Evolutionary conservation across 92 coral and sea anemone genomes (phyloP).

Genomic region (Porites cylindrica): DNA sequence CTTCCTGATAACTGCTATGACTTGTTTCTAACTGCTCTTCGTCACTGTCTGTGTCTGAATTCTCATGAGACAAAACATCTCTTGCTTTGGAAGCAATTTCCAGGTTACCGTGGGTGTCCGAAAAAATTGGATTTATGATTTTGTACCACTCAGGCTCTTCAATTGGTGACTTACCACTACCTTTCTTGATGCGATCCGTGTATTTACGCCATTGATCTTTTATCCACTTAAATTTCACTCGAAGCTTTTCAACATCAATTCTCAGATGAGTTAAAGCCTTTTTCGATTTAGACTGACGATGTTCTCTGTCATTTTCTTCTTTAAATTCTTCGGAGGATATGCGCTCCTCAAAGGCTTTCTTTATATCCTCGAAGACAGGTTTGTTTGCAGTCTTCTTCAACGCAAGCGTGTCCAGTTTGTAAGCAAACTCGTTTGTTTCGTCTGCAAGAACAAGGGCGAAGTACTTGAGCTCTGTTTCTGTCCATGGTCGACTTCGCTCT

Average conservation of each 20-base stretch:
- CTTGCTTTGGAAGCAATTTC: conserved; percentile 57
- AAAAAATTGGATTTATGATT: conserved; percentile 55
- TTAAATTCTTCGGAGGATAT: conserved; percentile 45
- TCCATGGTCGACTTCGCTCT: conserved; percentile 54
- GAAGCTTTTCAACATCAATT: conserved; percentile 35
- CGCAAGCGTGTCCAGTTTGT: conserved; percentile 56
- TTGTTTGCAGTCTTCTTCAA: conserved; percentile 50
- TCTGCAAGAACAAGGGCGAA: conserved; percentile 49
- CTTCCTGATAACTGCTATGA: conserved; percentile 28
- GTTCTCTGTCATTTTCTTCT: conserved; percentile 39
- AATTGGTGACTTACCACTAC: conserved; percentile 37
- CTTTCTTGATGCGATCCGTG: conserved; percentile 54
- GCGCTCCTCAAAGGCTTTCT: conserved; percentile 30
- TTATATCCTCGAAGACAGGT: conserved; percentile 49
- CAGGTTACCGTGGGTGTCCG: conserved; percentile 54
- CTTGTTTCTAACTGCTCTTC: conserved; percentile 27
- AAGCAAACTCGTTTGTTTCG: conserved; percentile 46
- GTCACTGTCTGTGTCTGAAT: conserved; percentile 38
- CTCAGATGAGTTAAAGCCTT: conserved; percentile 32
- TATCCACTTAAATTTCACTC: conserved; percentile 49
- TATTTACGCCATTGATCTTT: conserved; percentile 56
- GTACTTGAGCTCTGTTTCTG: conserved; percentile 63
- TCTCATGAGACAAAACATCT: conserved; percentile 40
- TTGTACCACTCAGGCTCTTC: conserved; percentile 59
- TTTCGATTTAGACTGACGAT: conserved; percentile 31